Conservation (phyloP, 2,888 invertebrate species). For the Pyrrhosoma nymphula region DNA sequence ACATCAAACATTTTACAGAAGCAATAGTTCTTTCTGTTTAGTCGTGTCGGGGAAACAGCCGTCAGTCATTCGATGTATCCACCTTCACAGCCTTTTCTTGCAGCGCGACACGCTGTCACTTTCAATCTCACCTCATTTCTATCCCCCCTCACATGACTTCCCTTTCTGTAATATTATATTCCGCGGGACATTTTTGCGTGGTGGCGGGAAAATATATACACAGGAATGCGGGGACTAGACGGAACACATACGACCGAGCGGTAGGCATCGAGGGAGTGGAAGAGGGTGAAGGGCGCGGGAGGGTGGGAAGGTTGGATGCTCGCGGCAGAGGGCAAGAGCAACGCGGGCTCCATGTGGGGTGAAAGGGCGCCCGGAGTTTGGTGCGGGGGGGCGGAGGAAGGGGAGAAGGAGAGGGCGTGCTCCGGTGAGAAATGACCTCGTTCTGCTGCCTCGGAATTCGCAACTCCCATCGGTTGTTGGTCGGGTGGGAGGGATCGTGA, state of each 20-base stretch:
- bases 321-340: too few relatives aligned
- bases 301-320: neutral
- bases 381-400: neutral
- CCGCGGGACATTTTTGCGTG: neutral
- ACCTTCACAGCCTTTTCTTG: neutral
- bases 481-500: neutral
- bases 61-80: neutral
- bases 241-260: neutral
- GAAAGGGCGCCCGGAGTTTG: neutral
- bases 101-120: neutral
- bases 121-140: neutral
- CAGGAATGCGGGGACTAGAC: neutral
- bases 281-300: neutral
- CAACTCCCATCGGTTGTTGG: conserved; percentile 52
- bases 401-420: conserved; percentile 36
- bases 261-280: neutral
- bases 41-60: neutral
- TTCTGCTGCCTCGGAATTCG: conserved; percentile 46
- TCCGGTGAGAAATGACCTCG: conserved; percentile 61
- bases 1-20: neutral
- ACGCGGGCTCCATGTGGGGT: neutral
- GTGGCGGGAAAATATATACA: neutral
- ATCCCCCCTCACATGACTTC: neutral
- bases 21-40: neutral
- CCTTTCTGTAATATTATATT: neutral